A percentile compares a stretch with the other conserved stretches of the same genome.
These are phyloP conservation scores for Cyanistes caeruleus DNA, from an alignment of 2,113 vertebrate species.

Conservation along the genomic window DNA sequence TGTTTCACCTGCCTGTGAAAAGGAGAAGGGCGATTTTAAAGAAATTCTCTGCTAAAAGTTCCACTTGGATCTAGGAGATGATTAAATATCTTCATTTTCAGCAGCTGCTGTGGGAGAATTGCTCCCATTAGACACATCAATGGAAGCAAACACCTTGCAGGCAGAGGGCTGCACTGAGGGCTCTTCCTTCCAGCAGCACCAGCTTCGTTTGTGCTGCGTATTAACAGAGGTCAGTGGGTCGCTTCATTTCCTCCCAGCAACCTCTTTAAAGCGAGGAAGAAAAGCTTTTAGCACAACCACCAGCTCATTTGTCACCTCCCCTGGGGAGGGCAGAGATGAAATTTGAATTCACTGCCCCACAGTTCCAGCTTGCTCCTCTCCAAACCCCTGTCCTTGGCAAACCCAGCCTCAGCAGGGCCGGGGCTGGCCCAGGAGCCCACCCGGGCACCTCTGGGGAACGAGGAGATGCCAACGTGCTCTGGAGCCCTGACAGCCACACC, in stretches of 20 bases:
- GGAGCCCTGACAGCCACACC: background rate
- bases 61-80: background rate
- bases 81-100: constrained; percentile 51
- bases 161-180: constrained; percentile 36
- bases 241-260: constrained; percentile 62
- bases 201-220: background rate
- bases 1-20: background rate
- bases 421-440: background rate
- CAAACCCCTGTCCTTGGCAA: background rate
- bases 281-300: constrained; percentile 54
- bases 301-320: constrained; percentile 30
- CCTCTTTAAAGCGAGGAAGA: constrained; percentile 17
- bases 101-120: constrained; percentile 20
- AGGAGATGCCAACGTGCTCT: background rate
- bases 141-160: constrained; percentile 51
- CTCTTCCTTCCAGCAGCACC: constrained; percentile 27
- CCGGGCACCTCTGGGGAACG: background rate
- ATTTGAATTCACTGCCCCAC: background rate
- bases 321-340: background rate
- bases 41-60: background rate
- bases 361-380: background rate
- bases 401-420: background rate
- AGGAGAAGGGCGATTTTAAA: background rate
- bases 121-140: constrained; percentile 29
- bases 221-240: constrained; percentile 60